phyloP scores from a whole-genome alignment of 2,797 vertebrate species.

The Chaetodon trifasciatus region DNA sequence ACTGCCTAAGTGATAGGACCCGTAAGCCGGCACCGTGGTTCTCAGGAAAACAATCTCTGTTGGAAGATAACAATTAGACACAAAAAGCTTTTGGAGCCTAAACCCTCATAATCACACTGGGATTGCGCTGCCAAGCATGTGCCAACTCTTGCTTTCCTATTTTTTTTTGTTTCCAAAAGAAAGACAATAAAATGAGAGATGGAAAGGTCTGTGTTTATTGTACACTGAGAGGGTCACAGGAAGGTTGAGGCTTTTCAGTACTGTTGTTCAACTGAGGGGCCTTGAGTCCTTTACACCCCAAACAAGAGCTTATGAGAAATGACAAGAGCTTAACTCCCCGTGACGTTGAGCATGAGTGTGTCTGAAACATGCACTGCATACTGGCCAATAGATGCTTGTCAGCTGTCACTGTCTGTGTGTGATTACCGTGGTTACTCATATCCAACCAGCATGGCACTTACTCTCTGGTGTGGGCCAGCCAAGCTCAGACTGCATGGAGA shows the following conservation, averaged over 20 bases:
- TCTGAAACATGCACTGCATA: constrained; percentile 64
- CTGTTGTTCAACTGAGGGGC: constrained; percentile 57
- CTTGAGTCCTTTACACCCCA: constrained; percentile 65
- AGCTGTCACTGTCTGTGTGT: constrained; percentile 72
- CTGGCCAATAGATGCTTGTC: constrained; percentile 75
- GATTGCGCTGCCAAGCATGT: constrained; percentile 24
- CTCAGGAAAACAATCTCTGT: constrained; percentile 98
- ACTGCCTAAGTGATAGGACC: constrained; percentile 80
- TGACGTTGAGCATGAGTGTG: constrained; percentile 71
- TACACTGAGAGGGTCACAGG: constrained; percentile 59
- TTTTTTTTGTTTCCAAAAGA: constrained; percentile 24
- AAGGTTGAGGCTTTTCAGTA: constrained; percentile 64
- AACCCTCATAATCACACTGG: constrained; percentile 54
- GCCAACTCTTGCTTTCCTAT: constrained; percentile 39
- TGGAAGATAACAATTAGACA: constrained; percentile 67
- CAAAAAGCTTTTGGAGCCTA: constrained; percentile 39
- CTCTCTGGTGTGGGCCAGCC: constrained; percentile 55
- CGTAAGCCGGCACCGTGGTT: constrained; percentile 89
- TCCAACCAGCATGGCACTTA: constrained; percentile 58
- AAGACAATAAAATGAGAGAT: constrained; percentile 64
- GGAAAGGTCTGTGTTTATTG: constrained; percentile 61
- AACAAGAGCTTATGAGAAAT: constrained; percentile 70
- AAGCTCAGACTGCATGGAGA: constrained; percentile 39
- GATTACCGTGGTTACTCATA: constrained; percentile 71
- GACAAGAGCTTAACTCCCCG: constrained; percentile 72